Percentiles rank a stretch among this genome's conserved stretches.
Evolutionary conservation across 2,888 invertebrate species (phyloP).

Genomic region (Perdita meconis): DNA sequence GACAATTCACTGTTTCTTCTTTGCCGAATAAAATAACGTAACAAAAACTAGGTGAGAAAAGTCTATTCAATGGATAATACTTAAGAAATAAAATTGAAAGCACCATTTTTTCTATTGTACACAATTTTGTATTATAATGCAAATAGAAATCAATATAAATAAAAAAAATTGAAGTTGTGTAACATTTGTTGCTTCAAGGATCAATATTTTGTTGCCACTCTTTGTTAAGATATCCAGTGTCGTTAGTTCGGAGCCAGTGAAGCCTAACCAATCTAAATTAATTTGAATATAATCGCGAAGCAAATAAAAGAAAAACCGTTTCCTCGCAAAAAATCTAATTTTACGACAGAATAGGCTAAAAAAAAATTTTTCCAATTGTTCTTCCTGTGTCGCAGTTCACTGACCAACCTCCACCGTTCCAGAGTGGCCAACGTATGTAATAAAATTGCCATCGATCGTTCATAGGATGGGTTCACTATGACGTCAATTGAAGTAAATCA

Average conservation of each 20-base stretch:
- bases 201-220: neutral
- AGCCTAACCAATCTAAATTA: neutral
- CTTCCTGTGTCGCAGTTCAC: too few species aligned
- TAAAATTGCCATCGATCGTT: conserved; percentile 41
- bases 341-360: too few species aligned
- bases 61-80: too few species aligned
- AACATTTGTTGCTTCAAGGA: conserved; percentile 27
- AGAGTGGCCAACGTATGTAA: neutral
- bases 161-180: conserved; percentile 15
- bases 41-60: too few species aligned
- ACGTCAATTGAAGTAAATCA: conserved; percentile 39
- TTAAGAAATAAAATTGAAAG: too few species aligned
- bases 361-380: too few species aligned
- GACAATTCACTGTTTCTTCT: neutral
- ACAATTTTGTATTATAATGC: too few species aligned
- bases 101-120: too few species aligned
- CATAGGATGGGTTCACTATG: conserved; percentile 5
- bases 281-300: neutral
- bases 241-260: conserved; percentile 24
- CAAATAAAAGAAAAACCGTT: too few species aligned
- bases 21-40: neutral
- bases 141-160: neutral
- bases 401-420: too few species aligned
- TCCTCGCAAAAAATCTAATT: too few species aligned
- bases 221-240: neutral